A percentile compares a stretch with the other conserved stretches of the same genome.
These are phyloP conservation scores for Hyles lineata DNA, from an alignment of 2,888 invertebrate species.

Conservation along the genomic window DNA sequence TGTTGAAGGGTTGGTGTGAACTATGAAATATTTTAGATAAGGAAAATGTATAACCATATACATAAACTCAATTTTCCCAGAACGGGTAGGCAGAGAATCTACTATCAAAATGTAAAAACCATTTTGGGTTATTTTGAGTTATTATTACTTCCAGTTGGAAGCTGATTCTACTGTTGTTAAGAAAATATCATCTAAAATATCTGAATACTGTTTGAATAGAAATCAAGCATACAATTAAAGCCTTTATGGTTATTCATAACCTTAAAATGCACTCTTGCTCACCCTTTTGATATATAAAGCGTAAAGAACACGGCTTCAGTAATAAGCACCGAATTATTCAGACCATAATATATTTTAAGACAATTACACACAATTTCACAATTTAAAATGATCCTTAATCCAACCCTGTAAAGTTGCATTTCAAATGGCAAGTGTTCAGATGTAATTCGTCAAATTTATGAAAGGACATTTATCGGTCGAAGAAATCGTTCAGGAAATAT, in stretches of 20 bases:
- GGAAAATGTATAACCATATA: too few species aligned
- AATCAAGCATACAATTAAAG: background rate
- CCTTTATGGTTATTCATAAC: slow-evolving; percentile 1
- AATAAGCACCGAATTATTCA: slow-evolving; percentile 51
- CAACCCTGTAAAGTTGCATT: background rate
- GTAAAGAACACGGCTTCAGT: slow-evolving; percentile 32
- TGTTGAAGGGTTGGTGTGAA: too few species aligned
- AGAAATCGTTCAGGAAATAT: slow-evolving; percentile 53
- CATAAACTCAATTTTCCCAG: too few species aligned
- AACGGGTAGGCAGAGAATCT: too few species aligned
- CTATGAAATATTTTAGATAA: background rate
- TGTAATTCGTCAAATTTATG: slow-evolving; percentile 56
- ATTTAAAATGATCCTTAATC: background rate
- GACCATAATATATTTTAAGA: slow-evolving; percentile 49
- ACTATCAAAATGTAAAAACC: too few species aligned
- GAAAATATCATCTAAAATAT: background rate
- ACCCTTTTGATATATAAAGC: slow-evolving; percentile 28
- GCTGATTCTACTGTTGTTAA: background rate
- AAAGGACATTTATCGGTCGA: slow-evolving; percentile 57
- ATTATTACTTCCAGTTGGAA: too few species aligned
- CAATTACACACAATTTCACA: slow-evolving; percentile 29
- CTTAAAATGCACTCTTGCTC: slow-evolving; percentile 21
- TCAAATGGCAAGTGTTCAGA: slow-evolving; percentile 9
- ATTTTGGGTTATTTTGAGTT: too few species aligned
- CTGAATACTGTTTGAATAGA: background rate